Evolutionary conservation across 2,888 invertebrate species (phyloP), one percentile per base, ranked within the genome.

Genomic region (Drosophila fungiperda): DNA sequence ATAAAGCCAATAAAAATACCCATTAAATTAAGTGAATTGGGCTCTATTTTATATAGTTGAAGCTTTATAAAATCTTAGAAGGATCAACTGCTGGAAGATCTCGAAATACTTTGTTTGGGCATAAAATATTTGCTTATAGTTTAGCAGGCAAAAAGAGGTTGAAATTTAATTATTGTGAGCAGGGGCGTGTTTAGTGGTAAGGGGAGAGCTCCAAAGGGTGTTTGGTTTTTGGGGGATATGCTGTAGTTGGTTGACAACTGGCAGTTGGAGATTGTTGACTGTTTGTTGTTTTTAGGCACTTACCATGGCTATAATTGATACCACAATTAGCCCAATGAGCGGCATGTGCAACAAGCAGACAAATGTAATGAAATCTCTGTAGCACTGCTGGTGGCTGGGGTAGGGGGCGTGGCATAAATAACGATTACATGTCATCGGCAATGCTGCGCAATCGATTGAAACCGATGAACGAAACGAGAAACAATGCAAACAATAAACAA

Each of bases 271-370:
- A n/a, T 23, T 17, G 50, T n/a, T 50, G 17, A n/a, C 36, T n/a
- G 40, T 26, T 50, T 35, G 53, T 38, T 64, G 7, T 42, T 42
- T 45, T 15, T 53, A 49, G 74, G 59, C 78, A 78, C 64, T 78
- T 78, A 78, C 55, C 78, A 63, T 73, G 61, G 82, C 72, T 67
- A 83, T 84, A 87, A 87, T 84, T 84, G 82, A 80, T 66, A 78
- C 84, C 84, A 78, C 84, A 84, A 83, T 86, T 84, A 82, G 84
- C 73, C 33, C 79, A 73, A 66, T 65, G 68, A 76, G 77, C 65
- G 72, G 72, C 76, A 69, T 76, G 69, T 71, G 76, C 75, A 68
- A 49, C 53, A 69, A 57, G 55, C 17, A 32, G n/a, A 23, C 45
- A 40, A 63, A 71, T 64, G 78, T 76, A 83, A 81, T 83, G 70